Evolutionary conservation across 2,113 vertebrate genomes (phyloP).

Genomic region (Setophaga petechia): DNA sequence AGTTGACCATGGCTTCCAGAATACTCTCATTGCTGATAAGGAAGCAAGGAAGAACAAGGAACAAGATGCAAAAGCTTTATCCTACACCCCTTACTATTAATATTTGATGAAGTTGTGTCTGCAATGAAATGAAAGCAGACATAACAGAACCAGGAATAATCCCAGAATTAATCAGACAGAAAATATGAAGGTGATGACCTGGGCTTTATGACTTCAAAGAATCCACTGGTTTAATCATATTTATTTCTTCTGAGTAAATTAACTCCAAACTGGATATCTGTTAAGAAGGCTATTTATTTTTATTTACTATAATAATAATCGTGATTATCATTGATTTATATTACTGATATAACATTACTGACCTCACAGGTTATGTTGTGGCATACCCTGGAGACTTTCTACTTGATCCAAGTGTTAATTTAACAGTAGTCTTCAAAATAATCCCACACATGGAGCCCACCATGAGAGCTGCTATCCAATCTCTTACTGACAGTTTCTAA

Average conservation of each 20-base stretch:
- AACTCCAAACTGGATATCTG: background rate
- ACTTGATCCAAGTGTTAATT: background rate
- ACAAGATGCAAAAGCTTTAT: background rate
- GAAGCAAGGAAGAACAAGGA: background rate
- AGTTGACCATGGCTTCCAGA: background rate
- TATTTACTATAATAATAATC: background rate
- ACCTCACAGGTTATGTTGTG: background rate
- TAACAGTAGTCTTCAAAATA: constrained; percentile 12
- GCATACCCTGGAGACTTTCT: background rate
- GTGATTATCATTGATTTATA: background rate
- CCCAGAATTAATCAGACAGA: background rate
- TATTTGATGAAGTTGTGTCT: constrained; percentile 43
- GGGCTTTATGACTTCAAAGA: background rate
- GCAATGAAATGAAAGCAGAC: constrained; percentile 9
- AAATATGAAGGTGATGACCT: background rate
- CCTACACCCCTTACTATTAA: background rate
- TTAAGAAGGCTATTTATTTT: background rate
- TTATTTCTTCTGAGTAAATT: background rate
- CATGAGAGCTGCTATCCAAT: accelerated
- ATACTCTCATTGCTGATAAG: background rate
- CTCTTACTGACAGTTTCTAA: background rate
- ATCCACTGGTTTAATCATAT: background rate
- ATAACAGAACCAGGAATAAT: constrained; percentile 10
- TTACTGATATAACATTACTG: background rate
- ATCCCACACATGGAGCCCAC: background rate